phyloP scores from a whole-genome alignment of 2,888 invertebrate species.

The Diplazon laetatorius region DNA sequence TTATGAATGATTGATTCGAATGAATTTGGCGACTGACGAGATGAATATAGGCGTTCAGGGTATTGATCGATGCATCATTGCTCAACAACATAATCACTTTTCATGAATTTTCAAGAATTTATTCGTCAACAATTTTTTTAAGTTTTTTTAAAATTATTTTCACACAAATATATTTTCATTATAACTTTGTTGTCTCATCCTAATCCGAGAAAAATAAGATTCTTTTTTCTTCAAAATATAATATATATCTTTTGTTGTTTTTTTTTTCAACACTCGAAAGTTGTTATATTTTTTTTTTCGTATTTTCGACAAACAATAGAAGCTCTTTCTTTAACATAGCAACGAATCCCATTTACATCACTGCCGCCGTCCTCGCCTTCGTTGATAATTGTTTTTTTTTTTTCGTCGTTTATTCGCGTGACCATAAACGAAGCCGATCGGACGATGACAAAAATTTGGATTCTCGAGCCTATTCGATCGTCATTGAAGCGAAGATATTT shows the following conservation, averaged over 20 bases:
- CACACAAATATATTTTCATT: slow-evolving; percentile 53
- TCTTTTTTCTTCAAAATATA: slow-evolving; percentile 28
- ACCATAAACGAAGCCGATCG: slow-evolving; percentile 47
- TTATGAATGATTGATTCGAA: slow-evolving; percentile 13
- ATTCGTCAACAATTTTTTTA: slow-evolving; percentile 61
- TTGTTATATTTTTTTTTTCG: no score
- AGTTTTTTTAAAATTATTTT: slow-evolving; percentile 28
- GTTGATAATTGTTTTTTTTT: slow-evolving; percentile 26
- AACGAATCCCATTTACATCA: slow-evolving; percentile 67
- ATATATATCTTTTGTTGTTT: no score
- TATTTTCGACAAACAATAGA: slow-evolving; percentile 13
- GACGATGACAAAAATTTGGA: slow-evolving; percentile 63
- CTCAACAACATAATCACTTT: slow-evolving; percentile 37
- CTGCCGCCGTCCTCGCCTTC: slow-evolving; percentile 65
- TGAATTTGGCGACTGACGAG: slow-evolving; percentile 26
- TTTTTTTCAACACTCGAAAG: slow-evolving; percentile 28
- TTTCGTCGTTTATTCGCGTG: slow-evolving; percentile 19
- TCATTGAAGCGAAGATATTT: slow-evolving; percentile 8
- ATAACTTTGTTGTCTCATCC: slow-evolving; percentile 51
- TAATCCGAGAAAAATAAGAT: slow-evolving; percentile 48
- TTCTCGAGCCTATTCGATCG: slow-evolving; percentile 35
- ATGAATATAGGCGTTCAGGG: slow-evolving; percentile 31
- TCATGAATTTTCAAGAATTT: slow-evolving; percentile 58
- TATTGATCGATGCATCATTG: slow-evolving; percentile 44
- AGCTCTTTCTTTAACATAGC: slow-evolving; percentile 29